Evolutionary conservation across 2,797 vertebrate species (phyloP).

Genomic region (Nannoperca obscura): DNA sequence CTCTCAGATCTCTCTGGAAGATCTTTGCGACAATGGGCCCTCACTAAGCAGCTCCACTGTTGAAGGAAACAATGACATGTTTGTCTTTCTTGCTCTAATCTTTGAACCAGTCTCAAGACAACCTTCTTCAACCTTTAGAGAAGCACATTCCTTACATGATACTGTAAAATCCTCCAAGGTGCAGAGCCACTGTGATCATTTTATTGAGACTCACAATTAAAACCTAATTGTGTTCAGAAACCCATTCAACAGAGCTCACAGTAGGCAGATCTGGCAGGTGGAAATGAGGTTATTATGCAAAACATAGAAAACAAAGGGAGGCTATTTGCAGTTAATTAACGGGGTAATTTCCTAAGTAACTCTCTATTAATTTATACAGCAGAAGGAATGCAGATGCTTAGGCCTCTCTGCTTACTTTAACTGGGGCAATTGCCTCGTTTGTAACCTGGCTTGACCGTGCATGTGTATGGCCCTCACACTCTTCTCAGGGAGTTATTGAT

Average conservation of each 20-base stretch:
- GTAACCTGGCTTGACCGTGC: constrained; percentile 21
- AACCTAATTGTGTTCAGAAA: constrained; percentile 50
- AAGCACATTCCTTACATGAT: neutral
- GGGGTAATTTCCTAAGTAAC: constrained; percentile 63
- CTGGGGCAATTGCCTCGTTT: neutral
- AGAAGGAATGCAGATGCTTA: neutral
- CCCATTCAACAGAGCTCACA: constrained; percentile 39
- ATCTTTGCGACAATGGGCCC: no score
- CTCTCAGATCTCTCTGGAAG: no score
- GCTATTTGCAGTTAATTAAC: constrained; percentile 71
- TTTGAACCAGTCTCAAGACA: neutral
- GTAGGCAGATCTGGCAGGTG: constrained; percentile 47
- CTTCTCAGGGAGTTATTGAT: constrained; percentile 60
- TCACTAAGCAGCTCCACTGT: neutral
- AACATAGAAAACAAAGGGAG: constrained; percentile 67
- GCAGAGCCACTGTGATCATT: constrained; percentile 31
- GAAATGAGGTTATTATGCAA: constrained; percentile 71
- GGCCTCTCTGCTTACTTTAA: constrained; percentile 13
- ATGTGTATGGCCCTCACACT: constrained; percentile 49
- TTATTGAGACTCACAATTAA: constrained; percentile 55
- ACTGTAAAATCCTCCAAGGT: constrained; percentile 15
- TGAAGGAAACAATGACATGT: neutral
- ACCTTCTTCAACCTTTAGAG: neutral
- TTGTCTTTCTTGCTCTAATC: neutral
- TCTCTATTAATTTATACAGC: constrained; percentile 53